Evolutionary conservation across 1,140 invertebrate genomes (phyloP).

Genomic region (Meloidogyne hapla): DNA sequence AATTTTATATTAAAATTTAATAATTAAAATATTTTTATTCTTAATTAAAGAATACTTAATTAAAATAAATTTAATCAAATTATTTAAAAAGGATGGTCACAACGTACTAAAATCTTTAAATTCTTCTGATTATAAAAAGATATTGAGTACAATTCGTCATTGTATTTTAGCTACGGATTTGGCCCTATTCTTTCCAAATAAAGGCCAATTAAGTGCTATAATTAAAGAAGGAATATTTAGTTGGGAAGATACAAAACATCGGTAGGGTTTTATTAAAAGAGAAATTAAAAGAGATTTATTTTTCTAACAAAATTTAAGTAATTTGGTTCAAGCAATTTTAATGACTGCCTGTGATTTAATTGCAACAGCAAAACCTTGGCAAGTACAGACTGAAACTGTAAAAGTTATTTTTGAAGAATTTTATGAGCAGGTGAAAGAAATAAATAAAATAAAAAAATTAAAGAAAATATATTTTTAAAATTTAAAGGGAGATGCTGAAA

Average conservation of each 20-base stretch:
- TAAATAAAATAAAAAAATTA: conserved; percentile 34
- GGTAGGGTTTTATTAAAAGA: conserved; percentile 14
- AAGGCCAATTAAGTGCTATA: conserved; percentile 66
- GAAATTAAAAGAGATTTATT: not conserved
- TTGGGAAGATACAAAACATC: conserved; percentile 51
- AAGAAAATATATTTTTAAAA: not conserved
- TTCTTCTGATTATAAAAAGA: conserved; percentile 76
- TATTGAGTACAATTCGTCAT: conserved; percentile 75
- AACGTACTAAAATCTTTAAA: conserved; percentile 76
- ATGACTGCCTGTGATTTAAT: conserved; percentile 83
- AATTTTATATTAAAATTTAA: too few species aligned
- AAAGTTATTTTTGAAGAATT: conserved; percentile 82
- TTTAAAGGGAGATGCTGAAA: conserved; percentile 73
- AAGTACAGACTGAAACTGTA: conserved; percentile 78
- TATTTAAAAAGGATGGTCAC: conserved; percentile 72
- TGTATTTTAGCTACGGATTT: conserved; percentile 82
- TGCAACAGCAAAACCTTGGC: conserved; percentile 80
- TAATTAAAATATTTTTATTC: not conserved
- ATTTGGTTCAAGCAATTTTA: conserved; percentile 73
- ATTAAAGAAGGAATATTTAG: conserved; percentile 48
- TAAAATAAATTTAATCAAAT: conserved; percentile 36
- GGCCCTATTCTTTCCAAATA: conserved; percentile 78
- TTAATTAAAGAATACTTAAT: not conserved
- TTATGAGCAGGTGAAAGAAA: conserved; percentile 73
- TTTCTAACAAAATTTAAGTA: conserved; percentile 63